Base-by-base conservation (phyloP, 2,113 vertebrate species). In the Thymallus thymallus region DNA sequence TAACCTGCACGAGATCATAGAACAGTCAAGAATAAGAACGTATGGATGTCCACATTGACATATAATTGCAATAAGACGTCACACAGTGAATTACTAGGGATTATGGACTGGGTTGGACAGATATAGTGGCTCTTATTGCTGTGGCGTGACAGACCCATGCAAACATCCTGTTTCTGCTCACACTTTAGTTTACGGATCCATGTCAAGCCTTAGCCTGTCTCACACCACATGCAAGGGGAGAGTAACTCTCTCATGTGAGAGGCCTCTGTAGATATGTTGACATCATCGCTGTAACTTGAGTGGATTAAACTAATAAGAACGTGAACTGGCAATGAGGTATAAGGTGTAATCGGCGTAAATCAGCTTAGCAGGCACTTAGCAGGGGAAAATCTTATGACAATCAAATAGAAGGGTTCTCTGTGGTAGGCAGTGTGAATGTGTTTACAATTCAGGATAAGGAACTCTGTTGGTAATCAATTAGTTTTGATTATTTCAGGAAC, bases 1-100 rank as follows among this genome's bases (percentile, higher is more conserved):
- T 88, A 86, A 93, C 93, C 93, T 94, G 93, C 90, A 93, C 88
- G 87, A 93, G 91, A 93, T 90, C 89, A 93, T 88, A 93, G 48
- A 88, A 93, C 88, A 93, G 90, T 88, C 86, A 89, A 90, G 88
- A 86, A 85, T 86, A 79, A 73, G 69, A 86, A 80, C 48, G 48
- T 14, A 85, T 69, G 81, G 80, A 84, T 6, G 88, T 91, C 89
- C 86, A 91, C 90, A 90, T 88, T 89, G 89, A 92, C 91, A 93
- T 84, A 87, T 87, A 88, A 92, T 84, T 86, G 88, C 86, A 91
- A 80, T 78, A 81, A 85, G 85, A 87, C 68, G 86, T 81, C 87
- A 89, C 83, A 89, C 81, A 85, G 78, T 76, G 84, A 72, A 84
- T 86, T n/a, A 82, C 67, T 82, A 81, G 76, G 75, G 74, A 71